Evolutionary conservation across 2,797 vertebrate genomes (phyloP), one percentile per base, ranked within the genome.

Genomic region (Acrossocheilus fasciatus): DNA sequence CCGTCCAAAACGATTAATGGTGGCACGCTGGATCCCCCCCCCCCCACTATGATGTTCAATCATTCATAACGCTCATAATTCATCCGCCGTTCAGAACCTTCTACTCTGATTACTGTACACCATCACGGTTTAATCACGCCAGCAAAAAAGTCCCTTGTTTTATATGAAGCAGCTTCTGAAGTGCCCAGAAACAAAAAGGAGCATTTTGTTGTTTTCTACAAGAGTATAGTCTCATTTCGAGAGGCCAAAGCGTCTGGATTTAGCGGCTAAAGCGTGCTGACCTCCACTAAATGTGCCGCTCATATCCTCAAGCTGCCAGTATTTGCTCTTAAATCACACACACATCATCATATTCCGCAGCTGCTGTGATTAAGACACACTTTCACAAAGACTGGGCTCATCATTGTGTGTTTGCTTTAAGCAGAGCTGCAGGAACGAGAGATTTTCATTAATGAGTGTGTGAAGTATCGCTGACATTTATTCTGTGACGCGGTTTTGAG

Each of bases 391-490:
- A 76, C 70, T 86, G 77, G 54, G 62, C 81, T 88, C 84, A 86
- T 45, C 41, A 81, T 57, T 87, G 81, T 85, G 89, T 86, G 88
- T 90, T 89, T 91, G 89, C 82, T 89, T 91, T 87, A 89, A 89
- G 89, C 87, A 83, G 87, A 87, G 86, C 89, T 87, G 70, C 73
- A 83, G 88, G 50, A 90, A 82, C 80, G 80, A 90, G 87, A 84
- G 86, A 85, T 89, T 89, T 90, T 88, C 87, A 87, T 90, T 90
- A 91, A 92, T 83, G 88, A 90, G 84, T 84, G 74, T 73, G 86
- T 89, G 87, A 90, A 90, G 91, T 89, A 88, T 88, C 78, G 86
- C 81, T 92, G 91, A 92, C 91, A 92, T 92, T 92, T 91, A 89
- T 91, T 89, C 87, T 87, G 82, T 52, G 78, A 34, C 17, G 64